These are phyloP conservation scores for Polydrusus pterygomalis DNA, from an alignment of 2,888 invertebrate species.

Conservation along the genomic window DNA sequence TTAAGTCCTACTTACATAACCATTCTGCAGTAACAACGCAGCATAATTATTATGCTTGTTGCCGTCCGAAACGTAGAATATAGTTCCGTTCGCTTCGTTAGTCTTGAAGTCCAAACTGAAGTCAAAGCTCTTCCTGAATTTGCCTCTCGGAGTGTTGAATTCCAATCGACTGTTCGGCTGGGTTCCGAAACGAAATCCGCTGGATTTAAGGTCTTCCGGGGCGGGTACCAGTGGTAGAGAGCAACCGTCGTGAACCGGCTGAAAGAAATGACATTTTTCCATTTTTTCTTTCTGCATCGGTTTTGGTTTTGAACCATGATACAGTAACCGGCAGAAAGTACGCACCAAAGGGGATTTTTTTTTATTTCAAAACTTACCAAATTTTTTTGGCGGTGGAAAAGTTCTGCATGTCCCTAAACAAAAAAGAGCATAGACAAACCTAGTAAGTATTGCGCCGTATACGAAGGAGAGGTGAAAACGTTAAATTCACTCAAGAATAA, in stretches of 20 bases:
- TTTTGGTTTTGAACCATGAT: no score
- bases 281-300: no score
- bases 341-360: no score
- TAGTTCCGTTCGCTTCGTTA: slow-evolving; percentile 82
- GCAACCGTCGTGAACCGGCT: slow-evolving; percentile 67
- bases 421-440: no score
- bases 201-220: slow-evolving; percentile 66
- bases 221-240: slow-evolving; percentile 75
- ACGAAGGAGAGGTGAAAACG: no score
- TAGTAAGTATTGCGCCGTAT: no score
- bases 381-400: no score
- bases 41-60: slow-evolving; percentile 76
- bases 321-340: no score
- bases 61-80: slow-evolving; percentile 86
- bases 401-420: no score
- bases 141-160: slow-evolving; percentile 75
- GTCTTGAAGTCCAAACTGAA: slow-evolving; percentile 88
- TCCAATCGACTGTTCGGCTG: slow-evolving; percentile 83
- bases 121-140: slow-evolving; percentile 81
- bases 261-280: slow-evolving; percentile 10
- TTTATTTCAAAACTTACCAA: no score
- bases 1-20: slow-evolving; percentile 75
- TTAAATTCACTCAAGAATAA: no score
- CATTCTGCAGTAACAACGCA: slow-evolving; percentile 84
- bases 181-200: slow-evolving; percentile 73